phyloP scores from a whole-genome alignment of 2,888 invertebrate species.

The Timandra comae region DNA sequence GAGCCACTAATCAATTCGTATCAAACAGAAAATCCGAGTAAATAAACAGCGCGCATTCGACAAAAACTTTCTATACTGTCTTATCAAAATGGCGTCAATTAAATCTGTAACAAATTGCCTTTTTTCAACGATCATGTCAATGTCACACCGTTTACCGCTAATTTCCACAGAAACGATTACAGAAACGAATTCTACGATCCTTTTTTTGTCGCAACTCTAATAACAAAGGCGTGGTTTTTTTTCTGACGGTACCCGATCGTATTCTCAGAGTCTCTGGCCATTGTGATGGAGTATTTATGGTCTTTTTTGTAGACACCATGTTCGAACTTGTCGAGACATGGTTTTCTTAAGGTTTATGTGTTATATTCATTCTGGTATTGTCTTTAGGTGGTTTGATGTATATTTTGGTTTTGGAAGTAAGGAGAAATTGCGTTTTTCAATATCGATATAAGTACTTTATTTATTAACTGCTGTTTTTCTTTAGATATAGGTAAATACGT shows the following conservation, averaged over 20 bases:
- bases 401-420: too few species aligned
- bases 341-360: too few species aligned
- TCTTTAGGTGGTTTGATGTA: too few species aligned
- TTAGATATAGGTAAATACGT: too few species aligned
- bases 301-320: not conserved
- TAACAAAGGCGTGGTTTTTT: slow-evolving; percentile 1
- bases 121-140: slow-evolving; percentile 7
- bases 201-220: slow-evolving; percentile 8
- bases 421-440: too few species aligned
- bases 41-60: too few species aligned
- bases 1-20: too few species aligned
- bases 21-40: too few species aligned
- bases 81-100: slow-evolving; percentile 1
- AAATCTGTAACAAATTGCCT: slow-evolving; percentile 6
- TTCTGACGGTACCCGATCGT: slow-evolving; percentile 2
- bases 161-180: slow-evolving; percentile 1
- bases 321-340: too few species aligned
- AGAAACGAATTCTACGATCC: slow-evolving; percentile 3
- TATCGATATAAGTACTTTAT: too few species aligned
- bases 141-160: slow-evolving; percentile 5
- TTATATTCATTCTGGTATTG: too few species aligned
- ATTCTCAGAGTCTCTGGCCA: not conserved
- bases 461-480: too few species aligned
- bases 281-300: not conserved
- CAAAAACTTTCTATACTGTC: not conserved